A percentile compares a stretch with the other conserved stretches of the same genome.
Evolutionary conservation across 2,797 vertebrate species (phyloP).

Genomic region (Poeciliopsis infans): DNA sequence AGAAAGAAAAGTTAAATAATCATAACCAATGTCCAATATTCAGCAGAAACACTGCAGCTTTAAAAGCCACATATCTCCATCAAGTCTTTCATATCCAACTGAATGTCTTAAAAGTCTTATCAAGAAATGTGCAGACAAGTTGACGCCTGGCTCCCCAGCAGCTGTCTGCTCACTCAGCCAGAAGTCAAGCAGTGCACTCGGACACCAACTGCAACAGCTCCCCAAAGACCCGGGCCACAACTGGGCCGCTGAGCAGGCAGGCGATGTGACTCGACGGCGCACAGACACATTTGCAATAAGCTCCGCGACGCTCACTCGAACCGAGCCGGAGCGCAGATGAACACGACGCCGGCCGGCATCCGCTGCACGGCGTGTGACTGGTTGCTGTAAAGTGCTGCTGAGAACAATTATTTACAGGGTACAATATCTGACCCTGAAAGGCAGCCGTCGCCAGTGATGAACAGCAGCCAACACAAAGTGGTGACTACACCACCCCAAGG

Average conservation of each 20-base stretch:
- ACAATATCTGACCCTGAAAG: slow-evolving; percentile 58
- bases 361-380: slow-evolving; percentile 40
- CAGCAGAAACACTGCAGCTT: not conserved
- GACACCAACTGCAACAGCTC: slow-evolving; percentile 78
- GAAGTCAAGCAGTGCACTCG: slow-evolving; percentile 70
- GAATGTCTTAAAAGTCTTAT: slow-evolving; percentile 52
- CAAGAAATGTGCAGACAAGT: slow-evolving; percentile 68
- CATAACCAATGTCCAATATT: not conserved
- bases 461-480: slow-evolving; percentile 58
- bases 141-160: slow-evolving; percentile 70
- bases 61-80: slow-evolving; percentile 1
- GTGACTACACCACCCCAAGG: slow-evolving; percentile 64
- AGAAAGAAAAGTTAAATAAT: not conserved
- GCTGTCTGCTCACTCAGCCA: slow-evolving; percentile 76
- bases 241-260: slow-evolving; percentile 62
- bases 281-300: slow-evolving; percentile 45
- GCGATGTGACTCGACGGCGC: slow-evolving; percentile 68
- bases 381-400: slow-evolving; percentile 42
- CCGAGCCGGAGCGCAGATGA: slow-evolving; percentile 20
- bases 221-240: slow-evolving; percentile 69
- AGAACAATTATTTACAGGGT: slow-evolving; percentile 59
- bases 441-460: slow-evolving; percentile 41
- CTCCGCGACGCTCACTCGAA: slow-evolving; percentile 63
- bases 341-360: slow-evolving; percentile 36
- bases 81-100: slow-evolving; percentile 18